Conservation (phyloP, 2,888 invertebrate genomes). For the Chrysotoxum bicinctum region DNA sequence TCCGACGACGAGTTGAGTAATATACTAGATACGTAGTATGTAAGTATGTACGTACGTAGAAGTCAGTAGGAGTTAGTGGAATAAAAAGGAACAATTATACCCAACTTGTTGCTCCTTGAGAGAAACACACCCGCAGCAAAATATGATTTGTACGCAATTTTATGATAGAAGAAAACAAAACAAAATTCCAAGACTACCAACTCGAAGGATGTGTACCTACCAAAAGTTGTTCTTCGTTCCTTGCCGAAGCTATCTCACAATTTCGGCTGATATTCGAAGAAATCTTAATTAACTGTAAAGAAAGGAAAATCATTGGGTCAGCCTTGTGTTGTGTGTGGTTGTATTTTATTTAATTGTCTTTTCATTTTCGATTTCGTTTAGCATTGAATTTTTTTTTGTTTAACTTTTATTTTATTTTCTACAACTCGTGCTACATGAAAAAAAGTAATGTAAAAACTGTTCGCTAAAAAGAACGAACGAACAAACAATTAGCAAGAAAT, state of each 20-base stretch:
- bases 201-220: conserved; percentile 51
- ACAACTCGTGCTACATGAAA: conserved; percentile 68
- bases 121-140: background rate
- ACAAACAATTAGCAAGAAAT: conserved; percentile 47
- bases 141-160: background rate
- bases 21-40: too few species aligned
- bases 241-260: conserved; percentile 76
- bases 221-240: conserved; percentile 69
- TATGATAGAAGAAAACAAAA: background rate
- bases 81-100: background rate
- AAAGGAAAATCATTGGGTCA: conserved; percentile 71
- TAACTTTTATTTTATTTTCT: conserved; percentile 25
- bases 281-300: conserved; percentile 78
- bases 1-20: background rate
- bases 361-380: conserved; percentile 58
- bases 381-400: conserved; percentile 40
- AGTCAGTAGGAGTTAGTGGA: background rate
- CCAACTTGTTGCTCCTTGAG: conserved; percentile 12
- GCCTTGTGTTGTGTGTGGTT: conserved; percentile 40
- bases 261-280: conserved; percentile 78
- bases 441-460: conserved; percentile 51
- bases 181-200: background rate
- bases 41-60: background rate
- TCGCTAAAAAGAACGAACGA: conserved; percentile 40
- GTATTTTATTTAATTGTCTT: conserved; percentile 38